phyloP scores from a whole-genome alignment of 2,797 vertebrate species.

The Pipistrellus pygmaeus region DNA sequence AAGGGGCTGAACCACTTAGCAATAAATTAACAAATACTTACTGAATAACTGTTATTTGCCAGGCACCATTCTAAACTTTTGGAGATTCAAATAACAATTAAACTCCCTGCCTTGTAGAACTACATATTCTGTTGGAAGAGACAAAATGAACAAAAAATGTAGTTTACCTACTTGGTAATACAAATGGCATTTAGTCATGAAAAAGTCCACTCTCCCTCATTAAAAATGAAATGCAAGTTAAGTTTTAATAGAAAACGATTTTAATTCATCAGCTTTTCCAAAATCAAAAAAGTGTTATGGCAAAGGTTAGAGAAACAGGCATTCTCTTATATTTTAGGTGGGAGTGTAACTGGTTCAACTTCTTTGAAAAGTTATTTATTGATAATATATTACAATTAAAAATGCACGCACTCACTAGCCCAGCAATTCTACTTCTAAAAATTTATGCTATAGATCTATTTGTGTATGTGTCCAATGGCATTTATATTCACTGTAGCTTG shows the following conservation, averaged over 20 bases:
- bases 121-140: background rate
- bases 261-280: background rate
- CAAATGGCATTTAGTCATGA: background rate
- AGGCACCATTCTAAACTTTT: background rate
- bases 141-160: constrained; percentile 25
- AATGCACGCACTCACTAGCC: background rate
- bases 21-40: constrained; percentile 62
- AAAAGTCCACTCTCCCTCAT: background rate
- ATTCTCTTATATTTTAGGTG: background rate
- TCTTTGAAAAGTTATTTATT: constrained; percentile 40
- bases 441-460: background rate
- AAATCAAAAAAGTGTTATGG: background rate
- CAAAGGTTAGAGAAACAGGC: background rate
- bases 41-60: background rate
- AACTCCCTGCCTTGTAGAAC: background rate
- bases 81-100: constrained; percentile 41
- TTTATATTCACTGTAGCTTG: background rate
- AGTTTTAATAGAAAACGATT: background rate
- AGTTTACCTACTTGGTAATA: background rate
- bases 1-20: background rate
- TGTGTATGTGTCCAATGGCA: background rate
- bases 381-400: background rate
- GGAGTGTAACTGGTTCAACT: background rate
- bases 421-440: background rate
- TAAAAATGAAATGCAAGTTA: constrained; percentile 34